Base-by-base conservation (phyloP, 2,888 invertebrate species). In the Lasioglossum morio region DNA sequence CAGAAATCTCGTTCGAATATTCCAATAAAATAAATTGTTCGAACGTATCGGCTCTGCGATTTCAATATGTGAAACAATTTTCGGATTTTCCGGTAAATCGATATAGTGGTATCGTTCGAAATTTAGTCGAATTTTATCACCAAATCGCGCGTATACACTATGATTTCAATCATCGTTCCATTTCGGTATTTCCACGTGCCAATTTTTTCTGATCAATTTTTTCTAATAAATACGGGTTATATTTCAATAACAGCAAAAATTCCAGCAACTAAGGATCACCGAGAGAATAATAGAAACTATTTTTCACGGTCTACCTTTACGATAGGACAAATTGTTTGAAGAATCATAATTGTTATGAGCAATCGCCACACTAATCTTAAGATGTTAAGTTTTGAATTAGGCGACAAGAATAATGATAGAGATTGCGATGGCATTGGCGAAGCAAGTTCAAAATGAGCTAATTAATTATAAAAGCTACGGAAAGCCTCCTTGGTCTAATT, bases 381-480 rank as follows among this genome's bases (percentile, higher is more conserved):
- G 16, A 46, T 16, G 16, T 5, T 46, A 16, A 5, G 46, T 16
- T 5, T 60, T 14, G 1, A 19, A 66, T 34, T 19, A 19, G 19
- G 34, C 19, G 34, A 34, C 69, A 40, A 40, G 69, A 37, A 10
- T 23, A 37, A 23, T 69, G 37, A 37, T 37, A 37, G 69, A n/a
- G n/a, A 37, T 37, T 23, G 23, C 37, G 19, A 34, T 40, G 37
- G 37, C 12, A 37, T 14, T 30, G 69, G 4, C 34, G n/a, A 12
- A 37, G 23, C 4, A 2, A 23, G 69, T 69, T 37, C 23, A 23
- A 69, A 40, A 69, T 12, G 10, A 34, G 69, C 23, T 37, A 69
- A 34, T 80, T 80, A 80, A 80, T 80, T 81, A 77, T 72, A 34
- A 72, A 72, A 60, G 23, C 34, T 60, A 77, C 10, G 34, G 4